A percentile compares a stretch with the other conserved stretches of the same genome.
Evolutionary conservation across 2,888 invertebrate genomes (phyloP).

Genomic region (Rotaria magnacalcarata): DNA sequence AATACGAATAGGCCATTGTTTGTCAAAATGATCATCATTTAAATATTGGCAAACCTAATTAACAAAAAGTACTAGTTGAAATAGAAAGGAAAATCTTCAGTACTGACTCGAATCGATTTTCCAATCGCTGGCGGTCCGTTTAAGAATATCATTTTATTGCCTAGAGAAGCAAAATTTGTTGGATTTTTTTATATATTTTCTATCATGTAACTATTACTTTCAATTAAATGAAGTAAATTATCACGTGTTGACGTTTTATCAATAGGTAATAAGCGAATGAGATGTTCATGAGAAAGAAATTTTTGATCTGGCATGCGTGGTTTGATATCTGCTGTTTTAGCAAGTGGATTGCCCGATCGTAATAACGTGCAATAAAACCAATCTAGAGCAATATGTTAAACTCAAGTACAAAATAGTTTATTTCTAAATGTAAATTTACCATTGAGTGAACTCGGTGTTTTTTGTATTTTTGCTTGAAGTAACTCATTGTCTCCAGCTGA

Average conservation of each 20-base stretch:
- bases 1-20: conserved; percentile 32
- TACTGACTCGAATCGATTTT: conserved; percentile 1
- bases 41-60: conserved; percentile 24
- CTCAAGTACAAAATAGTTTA: not conserved
- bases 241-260: conserved; percentile 13
- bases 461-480: conserved; percentile 28
- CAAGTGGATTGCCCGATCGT: conserved; percentile 8
- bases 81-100: not conserved
- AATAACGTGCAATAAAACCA: conserved; percentile 34
- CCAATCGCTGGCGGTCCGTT: not conserved
- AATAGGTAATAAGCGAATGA: not conserved
- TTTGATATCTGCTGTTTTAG: not conserved
- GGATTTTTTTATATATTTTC: not conserved
- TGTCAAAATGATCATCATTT: not conserved
- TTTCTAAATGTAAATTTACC: not conserved
- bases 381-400: not conserved
- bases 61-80: not conserved
- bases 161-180: not conserved
- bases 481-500: not conserved
- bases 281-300: not conserved
- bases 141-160: not conserved
- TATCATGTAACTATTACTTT: not conserved
- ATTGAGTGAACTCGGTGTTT: not conserved
- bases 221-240: not conserved
- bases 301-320: not conserved